A percentile compares a stretch with the other conserved stretches of the same genome.
Conservation (phyloP, 1,140 invertebrate species). For the Diprion similis region DNA sequence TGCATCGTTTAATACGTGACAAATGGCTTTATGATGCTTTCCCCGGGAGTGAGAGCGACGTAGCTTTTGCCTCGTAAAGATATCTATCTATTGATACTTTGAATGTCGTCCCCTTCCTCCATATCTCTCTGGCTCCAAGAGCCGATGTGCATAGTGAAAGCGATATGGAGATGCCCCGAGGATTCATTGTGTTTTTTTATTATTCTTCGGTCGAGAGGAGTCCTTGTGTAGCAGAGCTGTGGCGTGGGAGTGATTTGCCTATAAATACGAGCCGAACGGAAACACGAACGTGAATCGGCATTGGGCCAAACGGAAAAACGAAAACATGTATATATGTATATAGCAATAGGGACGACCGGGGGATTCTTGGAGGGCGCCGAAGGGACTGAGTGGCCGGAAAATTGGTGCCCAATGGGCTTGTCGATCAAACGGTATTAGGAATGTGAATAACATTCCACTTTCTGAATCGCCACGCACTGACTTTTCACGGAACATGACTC, state of each 20-base stretch:
- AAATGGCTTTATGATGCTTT: slow-evolving; percentile 9
- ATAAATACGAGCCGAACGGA: slow-evolving; percentile 11
- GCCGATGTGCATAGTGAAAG: neutral
- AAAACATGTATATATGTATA: neutral
- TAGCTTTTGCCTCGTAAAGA: slow-evolving; percentile 4
- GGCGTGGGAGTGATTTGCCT: slow-evolving; percentile 11
- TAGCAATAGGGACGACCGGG: neutral
- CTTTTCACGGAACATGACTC: neutral
- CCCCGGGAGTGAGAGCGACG: neutral
- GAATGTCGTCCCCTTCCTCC: neutral
- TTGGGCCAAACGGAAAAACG: neutral
- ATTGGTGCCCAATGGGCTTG: slow-evolving; percentile 9
- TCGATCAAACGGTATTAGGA: neutral
- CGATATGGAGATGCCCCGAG: slow-evolving; percentile 11
- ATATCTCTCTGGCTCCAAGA: neutral
- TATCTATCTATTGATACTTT: slow-evolving; percentile 11
- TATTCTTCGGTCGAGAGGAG: slow-evolving; percentile 1
- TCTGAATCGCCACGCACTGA: neutral
- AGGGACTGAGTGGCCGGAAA: slow-evolving; percentile 9
- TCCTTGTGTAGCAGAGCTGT: neutral
- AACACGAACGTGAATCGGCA: slow-evolving; percentile 9
- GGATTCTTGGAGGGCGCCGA: neutral
- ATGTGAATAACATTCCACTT: neutral
- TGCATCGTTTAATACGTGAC: slow-evolving; percentile 11
- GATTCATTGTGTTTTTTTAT: slow-evolving; percentile 7